Conservation (phyloP, 1,140 invertebrate species). For the Limonius californicus region DNA sequence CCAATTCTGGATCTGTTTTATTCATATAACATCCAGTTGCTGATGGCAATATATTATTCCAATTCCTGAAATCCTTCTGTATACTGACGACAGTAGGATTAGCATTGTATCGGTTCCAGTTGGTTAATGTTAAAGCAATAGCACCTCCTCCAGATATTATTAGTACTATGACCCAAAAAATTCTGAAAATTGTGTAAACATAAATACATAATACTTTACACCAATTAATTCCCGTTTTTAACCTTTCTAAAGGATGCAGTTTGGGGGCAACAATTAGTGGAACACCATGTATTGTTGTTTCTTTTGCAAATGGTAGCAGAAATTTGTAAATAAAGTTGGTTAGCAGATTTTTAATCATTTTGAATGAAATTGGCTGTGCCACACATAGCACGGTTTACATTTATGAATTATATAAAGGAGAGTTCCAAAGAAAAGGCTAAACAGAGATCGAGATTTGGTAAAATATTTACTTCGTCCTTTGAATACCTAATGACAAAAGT, state of each 20-base stretch:
- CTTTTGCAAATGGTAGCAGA: conserved; percentile 6
- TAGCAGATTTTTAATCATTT: neutral
- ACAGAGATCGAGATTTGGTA: too few species aligned
- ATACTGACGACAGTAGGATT: conserved; percentile 59
- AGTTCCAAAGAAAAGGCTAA: too few species aligned
- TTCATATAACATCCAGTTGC: conserved; percentile 51
- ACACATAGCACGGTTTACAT: neutral
- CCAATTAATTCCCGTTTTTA: too few species aligned
- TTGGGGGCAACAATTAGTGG: conserved; percentile 33
- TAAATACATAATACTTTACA: too few species aligned
- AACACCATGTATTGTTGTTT: conserved; percentile 43
- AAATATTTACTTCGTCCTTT: neutral
- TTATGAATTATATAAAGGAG: neutral
- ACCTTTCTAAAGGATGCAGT: conserved; percentile 38
- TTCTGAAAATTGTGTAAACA: too few species aligned
- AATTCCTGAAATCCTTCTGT: conserved; percentile 58
- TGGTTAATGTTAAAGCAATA: conserved; percentile 46
- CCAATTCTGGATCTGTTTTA: conserved; percentile 42
- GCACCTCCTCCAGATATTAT: conserved; percentile 45
- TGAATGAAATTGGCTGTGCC: neutral
- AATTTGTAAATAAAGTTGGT: neutral
- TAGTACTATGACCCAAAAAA: conserved; percentile 47
- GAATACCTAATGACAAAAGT: neutral
- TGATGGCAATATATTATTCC: conserved; percentile 54
- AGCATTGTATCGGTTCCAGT: conserved; percentile 52